These are phyloP conservation scores for Ataeniobius toweri DNA, from an alignment of 2,797 vertebrate species.

Conservation along the genomic window DNA sequence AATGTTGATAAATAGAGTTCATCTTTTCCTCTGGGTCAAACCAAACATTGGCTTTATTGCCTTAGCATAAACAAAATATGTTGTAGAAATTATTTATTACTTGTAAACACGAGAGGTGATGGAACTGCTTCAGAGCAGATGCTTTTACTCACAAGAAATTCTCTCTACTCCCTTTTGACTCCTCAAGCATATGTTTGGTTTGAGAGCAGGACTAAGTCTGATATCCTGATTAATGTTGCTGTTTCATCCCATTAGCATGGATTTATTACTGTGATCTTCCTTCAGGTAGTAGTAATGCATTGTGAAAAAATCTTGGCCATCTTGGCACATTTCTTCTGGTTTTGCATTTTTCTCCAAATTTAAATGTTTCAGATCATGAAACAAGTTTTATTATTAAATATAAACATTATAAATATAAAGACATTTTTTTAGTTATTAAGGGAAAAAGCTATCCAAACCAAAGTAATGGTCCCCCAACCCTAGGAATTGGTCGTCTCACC, in stretches of 20 bases:
- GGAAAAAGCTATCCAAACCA: too few species aligned
- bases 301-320: too few species aligned
- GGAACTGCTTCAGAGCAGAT: conserved; percentile 58
- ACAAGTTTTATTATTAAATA: background rate
- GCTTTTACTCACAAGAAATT: conserved; percentile 55
- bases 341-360: background rate
- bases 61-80: conserved; percentile 59
- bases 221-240: conserved; percentile 57
- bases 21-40: conserved; percentile 41
- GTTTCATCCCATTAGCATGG: conserved; percentile 10
- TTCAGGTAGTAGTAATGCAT: background rate
- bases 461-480: too few species aligned
- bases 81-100: conserved; percentile 48
- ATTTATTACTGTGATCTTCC: conserved; percentile 27
- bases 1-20: conserved; percentile 35
- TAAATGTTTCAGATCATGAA: background rate
- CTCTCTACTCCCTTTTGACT: conserved; percentile 49
- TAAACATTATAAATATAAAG: background rate
- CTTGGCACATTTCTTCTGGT: background rate
- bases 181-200: conserved; percentile 54
- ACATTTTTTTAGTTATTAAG: background rate
- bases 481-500: too few species aligned
- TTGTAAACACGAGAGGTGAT: conserved; percentile 62
- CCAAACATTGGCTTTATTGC: conserved; percentile 44
- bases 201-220: conserved; percentile 49